Evolutionary conservation across 53 echinoderm and acorn worm genomes (phyloP).

Genomic region (Patiria pectinifera): DNA sequence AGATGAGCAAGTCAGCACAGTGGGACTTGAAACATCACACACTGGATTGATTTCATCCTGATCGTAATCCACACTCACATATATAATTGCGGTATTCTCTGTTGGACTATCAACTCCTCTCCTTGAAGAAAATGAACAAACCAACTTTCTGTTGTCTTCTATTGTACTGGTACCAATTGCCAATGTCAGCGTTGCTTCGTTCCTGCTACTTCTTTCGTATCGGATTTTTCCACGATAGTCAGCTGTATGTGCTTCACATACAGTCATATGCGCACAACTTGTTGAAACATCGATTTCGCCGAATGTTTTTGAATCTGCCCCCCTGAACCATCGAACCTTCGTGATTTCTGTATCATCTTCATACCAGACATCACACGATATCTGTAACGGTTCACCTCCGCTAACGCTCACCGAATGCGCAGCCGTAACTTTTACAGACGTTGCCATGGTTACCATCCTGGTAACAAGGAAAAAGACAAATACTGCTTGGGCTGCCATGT

Average conservation of each 20-base stretch:
- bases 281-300: constrained; percentile 15
- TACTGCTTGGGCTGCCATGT: neutral
- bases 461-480: neutral
- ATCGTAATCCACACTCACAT: neutral
- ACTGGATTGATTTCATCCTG: neutral
- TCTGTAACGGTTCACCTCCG: neutral
- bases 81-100: neutral
- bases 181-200: constrained; percentile 14
- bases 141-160: neutral
- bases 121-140: neutral
- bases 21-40: too few relatives aligned
- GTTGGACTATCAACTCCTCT: neutral
- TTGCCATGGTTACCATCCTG: neutral
- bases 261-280: neutral
- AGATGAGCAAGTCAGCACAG: too few relatives aligned
- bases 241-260: neutral
- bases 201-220: neutral
- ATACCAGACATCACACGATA: neutral
- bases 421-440: neutral
- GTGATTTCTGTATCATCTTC: neutral
- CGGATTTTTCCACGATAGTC: constrained; percentile 12
- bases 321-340: neutral
- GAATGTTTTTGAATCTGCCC: neutral
- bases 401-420: neutral
- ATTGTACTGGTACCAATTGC: neutral